Percentiles rank a stretch among this genome's conserved stretches.
Conservation (phyloP, 2,888 invertebrate species). For the Timema cristinae region DNA sequence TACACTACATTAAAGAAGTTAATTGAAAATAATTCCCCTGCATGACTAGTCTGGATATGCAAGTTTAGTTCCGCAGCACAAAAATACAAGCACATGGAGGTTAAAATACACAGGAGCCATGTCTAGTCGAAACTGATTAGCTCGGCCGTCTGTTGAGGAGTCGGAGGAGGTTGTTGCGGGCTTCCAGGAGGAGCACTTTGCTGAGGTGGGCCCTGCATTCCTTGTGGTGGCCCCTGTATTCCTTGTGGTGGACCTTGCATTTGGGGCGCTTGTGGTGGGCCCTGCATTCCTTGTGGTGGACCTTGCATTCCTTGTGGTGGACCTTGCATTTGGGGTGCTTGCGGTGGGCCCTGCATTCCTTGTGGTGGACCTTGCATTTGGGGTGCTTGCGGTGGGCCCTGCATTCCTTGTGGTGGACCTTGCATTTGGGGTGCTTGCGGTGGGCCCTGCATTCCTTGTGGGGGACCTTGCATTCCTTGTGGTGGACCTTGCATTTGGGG, state of each 20-base stretch:
- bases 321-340: conserved; percentile 17
- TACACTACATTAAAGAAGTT: no score
- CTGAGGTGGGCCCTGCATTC: conserved; percentile 11
- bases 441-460: conserved; percentile 21
- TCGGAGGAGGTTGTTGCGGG: conserved; percentile 24
- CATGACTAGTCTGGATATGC: no score
- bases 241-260: conserved; percentile 28
- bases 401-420: conserved; percentile 4
- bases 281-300: conserved; percentile 16
- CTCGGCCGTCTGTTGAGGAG: conserved; percentile 58
- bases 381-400: conserved; percentile 41
- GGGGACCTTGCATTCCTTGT: neutral
- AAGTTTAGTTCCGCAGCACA: no score
- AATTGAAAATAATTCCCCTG: no score
- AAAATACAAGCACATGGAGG: no score
- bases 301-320: conserved; percentile 28
- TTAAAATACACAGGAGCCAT: no score
- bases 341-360: conserved; percentile 33
- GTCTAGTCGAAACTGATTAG: conserved; percentile 68
- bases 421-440: conserved; percentile 21
- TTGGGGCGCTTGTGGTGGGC: conserved; percentile 23
- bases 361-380: conserved; percentile 38
- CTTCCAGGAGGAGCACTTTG: conserved; percentile 16
- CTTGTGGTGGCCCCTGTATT: conserved; percentile 28
- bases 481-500: conserved; percentile 3